A percentile compares a stretch with the other conserved stretches of the same genome.
Evolutionary conservation across 2,113 vertebrate genomes (phyloP).

Genomic region (Nerophis ophidion): DNA sequence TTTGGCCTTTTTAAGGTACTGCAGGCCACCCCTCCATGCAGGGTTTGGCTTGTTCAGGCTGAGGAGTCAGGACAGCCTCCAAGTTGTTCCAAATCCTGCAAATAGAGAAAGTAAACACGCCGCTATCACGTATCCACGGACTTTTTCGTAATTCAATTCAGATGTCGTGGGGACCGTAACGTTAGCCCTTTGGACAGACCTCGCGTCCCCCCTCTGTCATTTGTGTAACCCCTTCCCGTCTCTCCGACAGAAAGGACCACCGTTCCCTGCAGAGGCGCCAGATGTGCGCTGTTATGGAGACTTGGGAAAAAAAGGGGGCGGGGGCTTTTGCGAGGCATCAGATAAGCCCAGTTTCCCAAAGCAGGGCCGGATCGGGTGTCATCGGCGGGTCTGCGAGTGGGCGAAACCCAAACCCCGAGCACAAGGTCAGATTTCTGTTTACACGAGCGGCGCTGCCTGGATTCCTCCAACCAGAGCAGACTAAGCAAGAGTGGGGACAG

Average conservation of each 20-base stretch:
- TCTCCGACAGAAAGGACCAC: conserved; percentile 28
- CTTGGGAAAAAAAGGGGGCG: conserved; percentile 45
- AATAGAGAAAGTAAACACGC: conserved; percentile 18
- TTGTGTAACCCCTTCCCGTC: conserved; percentile 19
- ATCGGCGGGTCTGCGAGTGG: conserved; percentile 55
- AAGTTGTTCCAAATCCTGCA: conserved; percentile 22
- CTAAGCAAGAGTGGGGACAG: conserved; percentile 20
- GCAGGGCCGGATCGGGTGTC: conserved; percentile 58
- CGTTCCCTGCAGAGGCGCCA: conserved; percentile 64
- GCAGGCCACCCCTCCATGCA: neutral
- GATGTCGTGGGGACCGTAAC: conserved; percentile 55
- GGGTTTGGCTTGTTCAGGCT: neutral
- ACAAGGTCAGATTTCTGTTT: conserved; percentile 64
- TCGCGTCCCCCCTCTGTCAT: conserved; percentile 26
- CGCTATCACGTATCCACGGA: conserved; percentile 24
- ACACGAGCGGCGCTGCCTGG: conserved; percentile 53
- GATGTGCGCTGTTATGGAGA: conserved; percentile 65
- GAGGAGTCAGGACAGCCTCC: neutral
- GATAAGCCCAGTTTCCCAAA: conserved; percentile 69
- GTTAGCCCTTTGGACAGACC: conserved; percentile 27
- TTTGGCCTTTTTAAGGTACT: conserved; percentile 6
- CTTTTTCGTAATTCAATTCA: conserved; percentile 41
- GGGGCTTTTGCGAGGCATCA: conserved; percentile 64
- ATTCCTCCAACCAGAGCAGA: conserved; percentile 57
- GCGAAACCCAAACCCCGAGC: conserved; percentile 53